Percentiles rank a stretch among this genome's conserved stretches.
These are phyloP conservation scores for Sebastes itinus DNA, from an alignment of 2,797 vertebrate species.

Conservation along the genomic window DNA sequence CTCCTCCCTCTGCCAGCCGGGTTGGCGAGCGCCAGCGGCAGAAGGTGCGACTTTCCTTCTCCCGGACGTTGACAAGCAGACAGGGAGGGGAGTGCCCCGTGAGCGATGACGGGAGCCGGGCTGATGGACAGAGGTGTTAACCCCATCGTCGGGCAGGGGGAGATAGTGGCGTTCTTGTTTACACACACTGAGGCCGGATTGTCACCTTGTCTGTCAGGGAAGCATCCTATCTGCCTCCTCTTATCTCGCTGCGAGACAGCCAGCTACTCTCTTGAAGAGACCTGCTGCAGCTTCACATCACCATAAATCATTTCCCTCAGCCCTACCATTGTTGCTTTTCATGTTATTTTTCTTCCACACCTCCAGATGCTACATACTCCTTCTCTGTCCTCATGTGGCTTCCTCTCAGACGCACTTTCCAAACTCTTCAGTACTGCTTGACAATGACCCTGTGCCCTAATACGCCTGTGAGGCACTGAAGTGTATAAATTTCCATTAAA, in stretches of 20 bases:
- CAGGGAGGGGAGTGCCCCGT: background rate
- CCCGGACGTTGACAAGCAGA: conserved; percentile 26
- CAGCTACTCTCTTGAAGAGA: conserved; percentile 34
- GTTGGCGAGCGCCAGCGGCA: conserved; percentile 23
- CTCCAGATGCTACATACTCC: background rate
- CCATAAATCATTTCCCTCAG: conserved; percentile 54
- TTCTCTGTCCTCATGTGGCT: conserved; percentile 14
- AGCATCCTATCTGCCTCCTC: conserved; percentile 51
- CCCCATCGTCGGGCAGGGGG: conserved; percentile 32
- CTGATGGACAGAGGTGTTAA: conserved; percentile 73
- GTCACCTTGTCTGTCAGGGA: conserved; percentile 70
- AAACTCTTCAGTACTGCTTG: background rate
- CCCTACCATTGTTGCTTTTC: conserved; percentile 30
- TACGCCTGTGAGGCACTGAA: background rate
- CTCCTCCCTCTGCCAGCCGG: conserved; percentile 29
- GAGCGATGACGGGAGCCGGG: conserved; percentile 18
- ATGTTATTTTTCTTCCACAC: conserved; percentile 12
- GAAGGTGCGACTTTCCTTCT: conserved; percentile 48
- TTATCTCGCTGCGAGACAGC: conserved; percentile 57
- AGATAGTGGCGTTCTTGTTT: conserved; percentile 65
- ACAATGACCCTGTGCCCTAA: conserved; percentile 10
- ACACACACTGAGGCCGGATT: conserved; percentile 54
- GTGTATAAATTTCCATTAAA: conserved; percentile 33
- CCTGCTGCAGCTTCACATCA: conserved; percentile 39
- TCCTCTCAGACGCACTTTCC: background rate